Evolutionary conservation across 2,888 invertebrate genomes (phyloP).

Genomic region (Dasysyrphus tricinctus): DNA sequence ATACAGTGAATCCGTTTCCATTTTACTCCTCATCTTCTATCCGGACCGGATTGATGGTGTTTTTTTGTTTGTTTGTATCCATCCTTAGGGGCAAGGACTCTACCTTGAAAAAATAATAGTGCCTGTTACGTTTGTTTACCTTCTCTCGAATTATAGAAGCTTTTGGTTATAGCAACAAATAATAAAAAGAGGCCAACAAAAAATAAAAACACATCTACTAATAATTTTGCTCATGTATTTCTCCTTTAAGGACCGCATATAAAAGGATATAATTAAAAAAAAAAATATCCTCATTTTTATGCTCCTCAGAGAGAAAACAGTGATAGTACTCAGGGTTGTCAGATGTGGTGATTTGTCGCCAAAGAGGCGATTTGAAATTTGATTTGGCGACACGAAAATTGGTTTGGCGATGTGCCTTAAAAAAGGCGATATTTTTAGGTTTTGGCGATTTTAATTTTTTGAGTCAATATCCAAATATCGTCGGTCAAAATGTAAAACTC

Average conservation of each 20-base stretch:
- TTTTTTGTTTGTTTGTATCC: not conserved
- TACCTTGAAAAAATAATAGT: slow-evolving; percentile 39
- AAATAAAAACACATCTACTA: not conserved
- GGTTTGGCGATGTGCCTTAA: too few species aligned
- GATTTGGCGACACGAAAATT: too few species aligned
- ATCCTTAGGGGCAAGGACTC: slow-evolving; percentile 50
- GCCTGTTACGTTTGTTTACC: slow-evolving; percentile 66
- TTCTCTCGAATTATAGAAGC: slow-evolving; percentile 59
- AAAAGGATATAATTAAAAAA: slow-evolving; percentile 3
- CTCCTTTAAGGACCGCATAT: not conserved
- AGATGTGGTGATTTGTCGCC: too few species aligned
- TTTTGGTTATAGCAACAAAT: slow-evolving; percentile 35
- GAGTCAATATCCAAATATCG: too few species aligned
- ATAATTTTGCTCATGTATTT: slow-evolving; percentile 33
- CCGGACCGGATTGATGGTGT: slow-evolving; percentile 6
- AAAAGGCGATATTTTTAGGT: too few species aligned
- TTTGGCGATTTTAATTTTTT: too few species aligned
- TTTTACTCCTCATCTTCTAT: slow-evolving; percentile 39
- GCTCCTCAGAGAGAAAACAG: not conserved
- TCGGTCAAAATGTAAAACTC: too few species aligned
- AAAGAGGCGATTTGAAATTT: too few species aligned
- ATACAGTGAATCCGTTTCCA: slow-evolving; percentile 8
- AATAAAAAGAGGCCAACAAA: not conserved
- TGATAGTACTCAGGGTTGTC: not conserved
- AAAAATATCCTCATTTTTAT: not conserved